A percentile compares a stretch with the other conserved stretches of the same genome.
phyloP scores from a whole-genome alignment of 53 echinoderm and acorn worm genomes.

The Luidia sarsii region DNA sequence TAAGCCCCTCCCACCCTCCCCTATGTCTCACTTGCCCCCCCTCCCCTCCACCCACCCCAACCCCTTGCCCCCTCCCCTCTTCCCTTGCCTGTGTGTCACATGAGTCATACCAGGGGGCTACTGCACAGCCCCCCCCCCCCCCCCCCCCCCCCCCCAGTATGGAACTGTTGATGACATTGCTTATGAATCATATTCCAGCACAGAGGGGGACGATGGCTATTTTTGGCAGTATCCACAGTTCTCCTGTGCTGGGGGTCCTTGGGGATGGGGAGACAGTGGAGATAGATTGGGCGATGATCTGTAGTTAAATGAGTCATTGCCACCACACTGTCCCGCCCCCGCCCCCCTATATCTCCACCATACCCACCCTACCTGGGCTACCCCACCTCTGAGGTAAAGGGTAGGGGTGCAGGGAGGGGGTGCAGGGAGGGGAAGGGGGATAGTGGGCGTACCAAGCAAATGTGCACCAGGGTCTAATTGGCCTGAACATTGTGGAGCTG shows the following conservation, averaged over 20 bases:
- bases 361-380: too few species aligned
- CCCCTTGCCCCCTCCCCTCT: background rate
- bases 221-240: conserved; percentile 42
- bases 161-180: conserved; percentile 38
- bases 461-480: too few species aligned
- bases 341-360: too few species aligned
- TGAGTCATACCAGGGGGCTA: conserved; percentile 47
- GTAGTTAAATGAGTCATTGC: conserved; percentile 46
- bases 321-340: too few species aligned
- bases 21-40: background rate
- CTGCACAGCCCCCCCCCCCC: background rate
- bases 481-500: too few species aligned
- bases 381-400: too few species aligned
- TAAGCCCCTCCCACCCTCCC: background rate
- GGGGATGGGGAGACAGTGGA: conserved; percentile 42
- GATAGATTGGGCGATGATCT: conserved; percentile 48
- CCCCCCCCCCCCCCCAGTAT: conserved; percentile 15
- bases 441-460: too few species aligned
- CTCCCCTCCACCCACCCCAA: background rate
- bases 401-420: too few species aligned
- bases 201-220: conserved; percentile 55
- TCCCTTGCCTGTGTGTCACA: conserved; percentile 7
- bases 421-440: too few species aligned
- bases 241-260: conserved; percentile 15
- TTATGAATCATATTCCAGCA: conserved; percentile 49